A percentile compares a stretch with the other conserved stretches of the same genome.
Evolutionary conservation across 2,797 vertebrate genomes (phyloP).

Genomic region (Bufotes viridis): DNA sequence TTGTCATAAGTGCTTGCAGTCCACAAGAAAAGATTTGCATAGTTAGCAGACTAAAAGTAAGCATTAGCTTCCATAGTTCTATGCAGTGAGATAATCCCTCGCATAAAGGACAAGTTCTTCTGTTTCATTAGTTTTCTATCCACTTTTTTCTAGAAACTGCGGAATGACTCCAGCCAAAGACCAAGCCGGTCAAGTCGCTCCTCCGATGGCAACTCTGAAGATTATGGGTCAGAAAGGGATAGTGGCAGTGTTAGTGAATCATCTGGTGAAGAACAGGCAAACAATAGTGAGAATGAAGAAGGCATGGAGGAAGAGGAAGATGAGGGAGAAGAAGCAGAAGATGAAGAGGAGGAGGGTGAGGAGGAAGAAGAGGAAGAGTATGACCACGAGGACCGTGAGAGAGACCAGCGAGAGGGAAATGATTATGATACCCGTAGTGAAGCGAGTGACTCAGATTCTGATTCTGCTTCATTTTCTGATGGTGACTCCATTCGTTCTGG

Average conservation of each 20-base stretch:
- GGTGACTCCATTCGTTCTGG: conserved; percentile 88
- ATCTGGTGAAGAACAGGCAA: conserved; percentile 79
- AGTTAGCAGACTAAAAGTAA: no score
- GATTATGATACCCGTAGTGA: conserved; percentile 97
- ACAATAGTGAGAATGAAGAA: conserved; percentile 82
- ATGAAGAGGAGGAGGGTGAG: conserved; percentile 80
- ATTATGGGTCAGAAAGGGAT: conserved; percentile 84
- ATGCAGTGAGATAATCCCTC: no score
- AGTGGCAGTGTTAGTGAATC: conserved; percentile 81
- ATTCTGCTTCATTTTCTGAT: conserved; percentile 92
- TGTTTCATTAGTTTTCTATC: neutral
- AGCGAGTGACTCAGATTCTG: conserved; percentile 93
- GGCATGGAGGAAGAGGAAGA: conserved; percentile 77
- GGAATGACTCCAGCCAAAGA: conserved; percentile 80
- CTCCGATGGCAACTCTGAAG: conserved; percentile 88
- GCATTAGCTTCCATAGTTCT: no score
- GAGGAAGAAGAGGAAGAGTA: conserved; percentile 85
- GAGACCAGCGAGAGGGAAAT: conserved; percentile 88
- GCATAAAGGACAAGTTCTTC: no score
- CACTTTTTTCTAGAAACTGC: conserved; percentile 75
- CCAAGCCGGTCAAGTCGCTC: conserved; percentile 84
- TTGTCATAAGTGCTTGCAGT: no score
- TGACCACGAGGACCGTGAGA: conserved; percentile 89
- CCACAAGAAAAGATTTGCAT: no score
- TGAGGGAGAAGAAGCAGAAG: conserved; percentile 78